phyloP scores from a whole-genome alignment of 2,113 vertebrate genomes.

The Pteruthius melanotis region DNA sequence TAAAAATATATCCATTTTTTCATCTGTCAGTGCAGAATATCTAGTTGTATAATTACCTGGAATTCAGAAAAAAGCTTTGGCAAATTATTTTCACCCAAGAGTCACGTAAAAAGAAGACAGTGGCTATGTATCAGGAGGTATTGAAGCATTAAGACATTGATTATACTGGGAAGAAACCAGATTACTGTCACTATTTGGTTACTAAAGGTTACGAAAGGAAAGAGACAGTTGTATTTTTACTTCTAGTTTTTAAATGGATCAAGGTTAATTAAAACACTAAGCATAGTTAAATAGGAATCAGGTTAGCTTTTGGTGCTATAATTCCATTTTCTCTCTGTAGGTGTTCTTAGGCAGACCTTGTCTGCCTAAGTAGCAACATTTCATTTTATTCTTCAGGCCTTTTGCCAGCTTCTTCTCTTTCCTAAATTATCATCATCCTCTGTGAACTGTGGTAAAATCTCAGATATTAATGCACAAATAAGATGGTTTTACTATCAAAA shows the following conservation, averaged over 20 bases:
- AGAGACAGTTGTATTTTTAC: background rate
- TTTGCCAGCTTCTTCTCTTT: background rate
- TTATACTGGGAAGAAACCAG: background rate
- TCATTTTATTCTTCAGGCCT: background rate
- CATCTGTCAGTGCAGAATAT: background rate
- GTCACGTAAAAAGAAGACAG: background rate
- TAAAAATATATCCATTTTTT: background rate
- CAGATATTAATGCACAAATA: background rate
- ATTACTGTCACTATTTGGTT: background rate
- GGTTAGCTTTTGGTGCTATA: background rate
- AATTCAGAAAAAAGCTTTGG: background rate
- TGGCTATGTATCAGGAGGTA: background rate
- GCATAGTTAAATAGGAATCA: background rate
- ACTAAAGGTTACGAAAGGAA: background rate
- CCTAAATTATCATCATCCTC: background rate
- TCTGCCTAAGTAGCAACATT: background rate
- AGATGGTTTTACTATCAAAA: background rate
- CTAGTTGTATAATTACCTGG: background rate
- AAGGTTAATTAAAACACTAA: background rate
- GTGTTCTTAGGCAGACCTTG: background rate
- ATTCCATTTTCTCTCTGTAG: background rate
- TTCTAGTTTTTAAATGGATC: background rate
- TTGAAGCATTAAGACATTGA: background rate
- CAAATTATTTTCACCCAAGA: background rate
- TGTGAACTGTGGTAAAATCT: background rate